Evolutionary conservation across 2,797 vertebrate species (phyloP).

Genomic region (Sebastes goodei): DNA sequence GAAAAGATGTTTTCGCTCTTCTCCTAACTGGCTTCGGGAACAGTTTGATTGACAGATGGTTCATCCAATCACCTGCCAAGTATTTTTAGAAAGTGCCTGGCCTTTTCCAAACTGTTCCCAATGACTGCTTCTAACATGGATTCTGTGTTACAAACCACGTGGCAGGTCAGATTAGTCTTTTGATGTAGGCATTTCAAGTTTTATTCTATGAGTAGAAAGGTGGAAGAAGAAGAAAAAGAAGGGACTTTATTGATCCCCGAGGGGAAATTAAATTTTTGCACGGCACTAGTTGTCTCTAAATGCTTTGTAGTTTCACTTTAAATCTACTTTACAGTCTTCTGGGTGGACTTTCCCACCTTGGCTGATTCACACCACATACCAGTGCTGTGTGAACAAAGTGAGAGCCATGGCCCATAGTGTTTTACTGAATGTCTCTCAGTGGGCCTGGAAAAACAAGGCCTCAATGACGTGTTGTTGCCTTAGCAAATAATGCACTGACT

Average conservation of each 20-base stretch:
- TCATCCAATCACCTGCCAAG: neutral
- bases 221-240: too few species aligned
- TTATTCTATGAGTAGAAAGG: neutral
- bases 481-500: constrained; percentile 45
- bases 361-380: neutral
- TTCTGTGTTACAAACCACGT: neutral
- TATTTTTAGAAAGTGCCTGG: neutral
- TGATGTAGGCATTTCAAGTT: neutral
- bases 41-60: neutral
- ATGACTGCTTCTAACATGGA: neutral
- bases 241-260: too few species aligned
- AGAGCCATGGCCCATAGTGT: constrained; percentile 21
- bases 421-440: constrained; percentile 37
- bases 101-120: neutral
- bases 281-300: neutral
- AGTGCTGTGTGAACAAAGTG: constrained; percentile 36
- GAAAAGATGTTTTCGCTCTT: neutral
- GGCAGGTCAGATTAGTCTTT: neutral
- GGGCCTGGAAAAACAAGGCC: constrained; percentile 52
- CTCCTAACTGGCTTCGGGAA: neutral
- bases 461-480: constrained; percentile 57
- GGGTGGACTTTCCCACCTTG: constrained; percentile 2
- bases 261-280: too few species aligned
- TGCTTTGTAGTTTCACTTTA: neutral
- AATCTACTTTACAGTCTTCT: neutral